Percentiles rank a stretch among this genome's conserved stretches.
Conservation (phyloP, 2,888 invertebrate genomes). For the Hirtodrosophila alboralis region DNA sequence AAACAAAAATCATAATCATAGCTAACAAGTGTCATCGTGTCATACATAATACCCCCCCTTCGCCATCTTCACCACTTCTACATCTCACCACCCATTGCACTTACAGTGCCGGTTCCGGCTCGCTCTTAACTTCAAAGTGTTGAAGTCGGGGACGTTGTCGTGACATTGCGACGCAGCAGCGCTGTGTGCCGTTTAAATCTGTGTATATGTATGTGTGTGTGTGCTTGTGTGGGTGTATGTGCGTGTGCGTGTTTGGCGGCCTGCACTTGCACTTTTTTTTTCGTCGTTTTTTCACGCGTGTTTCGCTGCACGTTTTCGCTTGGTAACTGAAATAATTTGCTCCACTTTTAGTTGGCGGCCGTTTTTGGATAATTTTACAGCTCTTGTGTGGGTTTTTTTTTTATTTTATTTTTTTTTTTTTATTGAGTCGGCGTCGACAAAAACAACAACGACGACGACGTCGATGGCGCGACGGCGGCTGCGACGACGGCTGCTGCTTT, state of each 20-base stretch:
- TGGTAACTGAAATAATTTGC: slow-evolving; percentile 37
- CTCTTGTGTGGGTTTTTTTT: slow-evolving; percentile 49
- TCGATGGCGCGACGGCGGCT: slow-evolving; percentile 25
- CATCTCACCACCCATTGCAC: slow-evolving; percentile 51
- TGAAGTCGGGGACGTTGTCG: slow-evolving; percentile 59
- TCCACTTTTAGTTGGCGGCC: slow-evolving; percentile 33
- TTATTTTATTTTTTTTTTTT: no score
- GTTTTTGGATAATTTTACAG: slow-evolving; percentile 20
- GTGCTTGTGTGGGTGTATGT: slow-evolving; percentile 21
- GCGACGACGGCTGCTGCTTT: slow-evolving; percentile 35
- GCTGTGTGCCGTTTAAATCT: slow-evolving; percentile 11
- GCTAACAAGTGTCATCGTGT: slow-evolving; percentile 50
- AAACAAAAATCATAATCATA: slow-evolving; percentile 11
- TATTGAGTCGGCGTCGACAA: slow-evolving; percentile 52
- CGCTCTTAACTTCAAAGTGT: slow-evolving; percentile 50
- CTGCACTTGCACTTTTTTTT: slow-evolving; percentile 50
- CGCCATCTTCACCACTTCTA: no score
- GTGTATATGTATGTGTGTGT: slow-evolving; percentile 6
- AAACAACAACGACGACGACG: slow-evolving; percentile 33
- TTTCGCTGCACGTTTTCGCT: slow-evolving; percentile 29
- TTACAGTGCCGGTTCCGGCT: slow-evolving; percentile 67
- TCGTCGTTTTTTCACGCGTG: slow-evolving; percentile 45
- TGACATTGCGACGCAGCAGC: slow-evolving; percentile 56
- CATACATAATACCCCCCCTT: no score
- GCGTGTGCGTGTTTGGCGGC: slow-evolving; percentile 45